Percentiles rank a stretch among this genome's conserved stretches.
These are phyloP conservation scores for Gymnoscopelus braueri DNA, from an alignment of 2,797 vertebrate genomes.

Conservation along the genomic window DNA sequence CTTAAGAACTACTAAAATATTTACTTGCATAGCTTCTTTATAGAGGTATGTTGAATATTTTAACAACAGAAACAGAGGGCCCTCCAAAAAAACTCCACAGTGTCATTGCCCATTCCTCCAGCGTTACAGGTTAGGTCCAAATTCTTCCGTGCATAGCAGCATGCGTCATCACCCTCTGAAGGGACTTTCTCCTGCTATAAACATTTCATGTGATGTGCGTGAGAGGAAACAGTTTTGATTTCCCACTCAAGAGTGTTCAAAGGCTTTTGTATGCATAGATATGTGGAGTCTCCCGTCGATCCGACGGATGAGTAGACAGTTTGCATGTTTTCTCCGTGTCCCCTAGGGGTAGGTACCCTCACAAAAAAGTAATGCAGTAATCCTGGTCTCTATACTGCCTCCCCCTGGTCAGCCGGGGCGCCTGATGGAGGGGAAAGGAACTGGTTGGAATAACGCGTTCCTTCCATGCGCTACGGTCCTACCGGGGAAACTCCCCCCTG, in stretches of 20 bases:
- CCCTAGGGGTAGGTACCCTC: too few species aligned
- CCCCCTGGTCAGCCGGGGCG: too few species aligned
- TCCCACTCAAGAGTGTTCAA: conserved; percentile 22
- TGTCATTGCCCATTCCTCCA: conserved; percentile 28
- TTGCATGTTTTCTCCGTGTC: too few species aligned
- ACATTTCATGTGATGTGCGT: conserved; percentile 48
- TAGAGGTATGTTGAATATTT: conserved; percentile 71
- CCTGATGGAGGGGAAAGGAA: too few species aligned
- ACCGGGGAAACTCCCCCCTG: too few species aligned
- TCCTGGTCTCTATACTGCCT: too few species aligned
- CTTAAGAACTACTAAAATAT: conserved; percentile 73
- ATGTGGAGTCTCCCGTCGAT: too few species aligned
- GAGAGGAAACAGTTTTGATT: conserved; percentile 22
- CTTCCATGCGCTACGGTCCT: too few species aligned
- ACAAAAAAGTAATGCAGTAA: too few species aligned
- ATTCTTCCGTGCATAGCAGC: conserved; percentile 23
- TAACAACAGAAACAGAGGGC: conserved; percentile 46
- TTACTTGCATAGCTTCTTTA: conserved; percentile 65
- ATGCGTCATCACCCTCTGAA: conserved; percentile 19
- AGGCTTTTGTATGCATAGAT: not conserved
- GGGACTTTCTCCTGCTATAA: conserved; percentile 42
- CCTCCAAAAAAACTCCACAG: conserved; percentile 28
- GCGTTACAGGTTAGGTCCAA: conserved; percentile 7
- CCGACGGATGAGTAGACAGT: too few species aligned
- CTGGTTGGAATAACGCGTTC: too few species aligned